phyloP scores from a whole-genome alignment of 2,797 vertebrate species.

The Danionella dracula region DNA sequence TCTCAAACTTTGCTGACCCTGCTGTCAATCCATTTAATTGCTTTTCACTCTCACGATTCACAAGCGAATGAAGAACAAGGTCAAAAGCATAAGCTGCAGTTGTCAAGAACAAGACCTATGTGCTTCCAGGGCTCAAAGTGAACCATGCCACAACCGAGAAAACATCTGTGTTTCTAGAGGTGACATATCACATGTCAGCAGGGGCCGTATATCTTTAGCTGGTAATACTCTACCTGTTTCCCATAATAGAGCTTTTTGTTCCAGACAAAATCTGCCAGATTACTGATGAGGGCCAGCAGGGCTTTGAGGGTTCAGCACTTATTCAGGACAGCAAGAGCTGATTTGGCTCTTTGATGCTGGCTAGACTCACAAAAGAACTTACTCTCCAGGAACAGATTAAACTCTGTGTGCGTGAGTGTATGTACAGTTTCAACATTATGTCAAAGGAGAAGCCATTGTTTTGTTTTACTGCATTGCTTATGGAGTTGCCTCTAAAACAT shows the following conservation, averaged over 20 bases:
- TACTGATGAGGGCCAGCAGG: background rate
- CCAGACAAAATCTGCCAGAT: background rate
- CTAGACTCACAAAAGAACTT: conserved; percentile 11
- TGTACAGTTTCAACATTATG: background rate
- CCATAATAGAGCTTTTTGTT: background rate
- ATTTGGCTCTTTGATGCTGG: conserved; percentile 17
- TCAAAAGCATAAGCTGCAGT: background rate
- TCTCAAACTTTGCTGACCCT: conserved; percentile 31
- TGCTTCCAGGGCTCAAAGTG: background rate
- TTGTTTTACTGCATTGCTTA: background rate
- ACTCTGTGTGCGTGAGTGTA: background rate
- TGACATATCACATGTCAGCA: background rate
- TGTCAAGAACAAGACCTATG: background rate
- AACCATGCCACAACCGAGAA: background rate
- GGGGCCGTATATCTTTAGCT: background rate
- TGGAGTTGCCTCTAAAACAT: background rate
- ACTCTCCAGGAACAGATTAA: conserved; percentile 34
- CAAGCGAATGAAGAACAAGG: conserved; percentile 15
- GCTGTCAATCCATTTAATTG: conserved; percentile 37
- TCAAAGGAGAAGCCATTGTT: background rate
- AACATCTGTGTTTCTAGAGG: background rate
- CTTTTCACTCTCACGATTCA: conserved; percentile 26
- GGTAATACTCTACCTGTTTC: background rate
- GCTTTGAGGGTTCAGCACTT: conserved; percentile 1
- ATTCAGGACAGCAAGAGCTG: conserved; percentile 11